Evolutionary conservation across 2,113 vertebrate species (phyloP).

Genomic region (Ameiurus melas): DNA sequence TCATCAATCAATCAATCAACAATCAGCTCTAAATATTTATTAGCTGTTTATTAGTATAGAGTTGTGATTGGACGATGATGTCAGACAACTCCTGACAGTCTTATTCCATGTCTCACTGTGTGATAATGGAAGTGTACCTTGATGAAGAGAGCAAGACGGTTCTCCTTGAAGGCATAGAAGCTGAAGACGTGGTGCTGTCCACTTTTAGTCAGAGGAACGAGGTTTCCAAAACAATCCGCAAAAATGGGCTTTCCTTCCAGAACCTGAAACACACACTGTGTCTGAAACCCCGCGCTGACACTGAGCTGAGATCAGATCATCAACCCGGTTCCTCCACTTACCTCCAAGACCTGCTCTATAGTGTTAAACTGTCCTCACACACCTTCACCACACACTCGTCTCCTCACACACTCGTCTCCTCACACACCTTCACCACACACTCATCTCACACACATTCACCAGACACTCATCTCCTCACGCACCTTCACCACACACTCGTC

Average conservation of each 20-base stretch:
- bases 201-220: slow-evolving; percentile 95
- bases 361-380: background rate
- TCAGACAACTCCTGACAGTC: background rate
- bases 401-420: no score
- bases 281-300: background rate
- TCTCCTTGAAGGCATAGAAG: slow-evolving; percentile 98
- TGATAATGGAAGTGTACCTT: slow-evolving; percentile 77
- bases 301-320: background rate
- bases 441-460: no score
- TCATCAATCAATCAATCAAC: slow-evolving; percentile 17
- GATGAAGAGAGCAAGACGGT: slow-evolving; percentile 93
- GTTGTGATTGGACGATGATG: background rate
- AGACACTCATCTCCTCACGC: no score
- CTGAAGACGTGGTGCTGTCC: slow-evolving; percentile 98
- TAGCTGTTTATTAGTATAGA: background rate
- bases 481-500: no score
- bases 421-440: no score
- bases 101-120: background rate
- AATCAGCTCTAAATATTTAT: background rate
- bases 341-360: background rate
- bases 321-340: background rate
- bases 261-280: slow-evolving; percentile 71
- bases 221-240: slow-evolving; percentile 97
- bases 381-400: no score
- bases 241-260: slow-evolving; percentile 98